A percentile compares a stretch with the other conserved stretches of the same genome.
Conservation (phyloP, 2,113 vertebrate species). For the Peromyscus californicus region DNA sequence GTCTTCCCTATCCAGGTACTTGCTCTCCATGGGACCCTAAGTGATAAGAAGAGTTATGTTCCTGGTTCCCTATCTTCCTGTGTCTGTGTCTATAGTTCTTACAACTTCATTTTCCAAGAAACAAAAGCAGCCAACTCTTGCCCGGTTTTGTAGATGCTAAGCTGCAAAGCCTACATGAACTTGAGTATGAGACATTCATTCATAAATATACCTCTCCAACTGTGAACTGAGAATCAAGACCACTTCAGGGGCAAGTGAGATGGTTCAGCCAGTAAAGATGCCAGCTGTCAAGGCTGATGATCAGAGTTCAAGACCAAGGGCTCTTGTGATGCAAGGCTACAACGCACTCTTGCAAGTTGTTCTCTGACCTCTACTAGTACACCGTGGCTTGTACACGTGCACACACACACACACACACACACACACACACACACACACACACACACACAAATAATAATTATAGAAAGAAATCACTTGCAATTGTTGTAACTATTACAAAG, state of each 20-base stretch:
- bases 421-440: too few relatives aligned
- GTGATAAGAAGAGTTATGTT: neutral
- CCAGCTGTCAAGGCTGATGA: neutral
- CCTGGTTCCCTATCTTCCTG: neutral
- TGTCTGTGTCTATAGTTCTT: neutral
- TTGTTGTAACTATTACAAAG: neutral
- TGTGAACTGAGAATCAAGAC: neutral
- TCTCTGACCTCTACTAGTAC: neutral
- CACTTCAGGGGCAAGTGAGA: neutral
- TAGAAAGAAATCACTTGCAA: neutral
- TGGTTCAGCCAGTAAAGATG: neutral
- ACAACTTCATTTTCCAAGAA: neutral
- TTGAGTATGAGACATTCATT: neutral
- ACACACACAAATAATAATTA: neutral
- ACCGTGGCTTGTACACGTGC: neutral
- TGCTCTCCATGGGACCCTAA: neutral
- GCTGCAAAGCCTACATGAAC: neutral
- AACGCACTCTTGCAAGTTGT: neutral
- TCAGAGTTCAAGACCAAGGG: too few relatives aligned
- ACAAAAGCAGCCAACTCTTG: slow-evolving; percentile 5
- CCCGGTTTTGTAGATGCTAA: neutral
- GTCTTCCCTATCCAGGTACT: neutral
- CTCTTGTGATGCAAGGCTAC: neutral
- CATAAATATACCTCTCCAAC: neutral
- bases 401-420: neutral